Base-by-base conservation (phyloP, 30 jellyfish, hydroid and myxozoan genomes). In the Morbakka virulenta region DNA sequence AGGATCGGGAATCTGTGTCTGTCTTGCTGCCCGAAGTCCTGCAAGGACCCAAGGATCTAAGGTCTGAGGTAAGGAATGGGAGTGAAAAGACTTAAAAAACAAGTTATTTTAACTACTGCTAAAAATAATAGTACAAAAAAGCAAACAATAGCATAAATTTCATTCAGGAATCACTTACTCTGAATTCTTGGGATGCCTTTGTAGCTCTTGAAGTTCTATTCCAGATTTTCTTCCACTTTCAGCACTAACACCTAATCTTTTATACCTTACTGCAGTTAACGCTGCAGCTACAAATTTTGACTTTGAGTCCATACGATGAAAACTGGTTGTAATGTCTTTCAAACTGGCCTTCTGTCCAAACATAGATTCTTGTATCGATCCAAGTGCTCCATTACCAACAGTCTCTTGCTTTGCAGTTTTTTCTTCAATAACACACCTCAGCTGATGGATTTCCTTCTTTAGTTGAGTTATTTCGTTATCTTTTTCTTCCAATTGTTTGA, bases 181-280 rank as follows among this genome's bases (percentile, higher is more conserved):
- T 3, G 95, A 48, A 82, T 74, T 83, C 41, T 89, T 89, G 0
- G 97, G 95, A 14, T 67, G 83, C 72, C 77, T 83, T 52, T 61
- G 53, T 64, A 89, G 31, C 35, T 89, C 95, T 30, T 41, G 75
- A 52, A 74, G 62, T 20, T 52, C 72, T 20, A 74, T 68, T 2
- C 87, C 94, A 13, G 95, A 77, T 32, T 82, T 74, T 35, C 90
- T 69, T 17, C 95, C 95, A 53, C 96, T 89, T 83, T 89, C 97
- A 30, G 94, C 97, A 23, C 96, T 83, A 31, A 89, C 95, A 27
- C 95, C 97, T 66, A 82, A 32, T 50, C 97, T 67, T 76, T 89
- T 89, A 64, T 83, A 77, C 27, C 97, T 75, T 1, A 82, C 86
- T 0, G 84, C 88, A 27, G 26, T 77, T 9, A 89, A 80, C 2